Base-by-base conservation (phyloP, 2,888 invertebrate genomes). In the Drosophila phalerata region DNA sequence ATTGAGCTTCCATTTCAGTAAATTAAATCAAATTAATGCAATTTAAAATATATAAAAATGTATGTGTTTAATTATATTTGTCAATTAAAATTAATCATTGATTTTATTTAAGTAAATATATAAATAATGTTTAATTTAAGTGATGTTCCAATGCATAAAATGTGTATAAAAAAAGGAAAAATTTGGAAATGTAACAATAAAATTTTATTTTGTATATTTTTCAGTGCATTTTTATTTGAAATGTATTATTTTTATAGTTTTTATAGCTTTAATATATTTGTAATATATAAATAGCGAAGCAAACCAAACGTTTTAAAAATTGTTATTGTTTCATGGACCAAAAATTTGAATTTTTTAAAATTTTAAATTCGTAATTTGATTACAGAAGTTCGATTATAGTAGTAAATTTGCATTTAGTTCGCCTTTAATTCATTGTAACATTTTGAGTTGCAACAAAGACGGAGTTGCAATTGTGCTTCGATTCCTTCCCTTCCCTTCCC, bases 401-500 rank as follows among this genome's bases (percentile, higher is more conserved):
- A 13, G 43, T 30, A 10, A 40, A 66, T 77, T 66, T 76, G 51
- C 68, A 55, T 57, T 61, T 25, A 43, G 57, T 42, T 52, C 17
- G 52, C 28, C 77, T 69, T 67, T 51, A 82, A 82, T 53, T 51
- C 49, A 56, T 38, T 64, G 68, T 61, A 77, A 69, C 56, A 55
- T 53, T 62, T 49, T 8, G 37, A 56, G 45, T 38, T 62, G 57
- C 56, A 47, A 49, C 72, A 72, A 58, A 56, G 70, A 42, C 42
- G 17, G 28, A 56, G 61, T 37, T 40, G 8, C 13, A 38, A 45
- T 38, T 60, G 69, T 22, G 55, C 28, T 53, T 38, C 37, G 15
- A 37, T 45, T 38, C 32, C 25, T 25, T 28, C 28, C 28, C 28
- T 5, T 28, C 6, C 3, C 5, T 34, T n/a, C 48, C 32, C 17